These are phyloP conservation scores for Isaurus tuberculatus DNA, from an alignment of 92 coral and sea anemone species.

Conservation along the genomic window DNA sequence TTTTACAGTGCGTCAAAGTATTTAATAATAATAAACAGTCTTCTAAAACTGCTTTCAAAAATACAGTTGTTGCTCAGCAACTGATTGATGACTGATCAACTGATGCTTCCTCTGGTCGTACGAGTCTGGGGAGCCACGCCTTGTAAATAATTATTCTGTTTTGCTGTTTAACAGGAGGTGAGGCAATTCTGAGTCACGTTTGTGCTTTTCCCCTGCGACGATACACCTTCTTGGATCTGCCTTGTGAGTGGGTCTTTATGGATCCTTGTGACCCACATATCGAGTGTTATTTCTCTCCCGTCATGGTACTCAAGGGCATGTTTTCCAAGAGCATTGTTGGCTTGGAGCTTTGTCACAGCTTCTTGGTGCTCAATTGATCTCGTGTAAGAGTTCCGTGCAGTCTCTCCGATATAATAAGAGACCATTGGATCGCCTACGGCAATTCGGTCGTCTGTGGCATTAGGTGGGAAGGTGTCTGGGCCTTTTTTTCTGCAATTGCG, in stretches of 20 bases:
- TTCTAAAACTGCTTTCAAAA: constrained; percentile 27
- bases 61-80: constrained; percentile 27
- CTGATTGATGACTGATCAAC: constrained; percentile 27
- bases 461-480: constrained; percentile 18
- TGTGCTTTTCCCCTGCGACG: constrained; percentile 34
- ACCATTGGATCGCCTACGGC: constrained; percentile 11
- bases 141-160: constrained; percentile 32
- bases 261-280: constrained; percentile 39
- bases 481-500: constrained; percentile 23
- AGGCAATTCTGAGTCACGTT: constrained; percentile 39
- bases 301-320: constrained; percentile 31
- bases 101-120: constrained; percentile 36
- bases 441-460: not conserved
- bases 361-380: constrained; percentile 25
- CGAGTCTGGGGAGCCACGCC: constrained; percentile 38
- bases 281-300: constrained; percentile 36
- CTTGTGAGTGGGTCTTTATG: constrained; percentile 42
- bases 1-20: constrained; percentile 31
- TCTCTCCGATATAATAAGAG: constrained; percentile 29
- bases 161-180: constrained; percentile 38
- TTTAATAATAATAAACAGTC: constrained; percentile 10
- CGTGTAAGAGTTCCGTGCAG: constrained; percentile 25
- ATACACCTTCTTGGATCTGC: constrained; percentile 43
- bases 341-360: constrained; percentile 18
- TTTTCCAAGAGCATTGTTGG: constrained; percentile 28